Percentiles rank a stretch among this genome's conserved stretches.
phyloP scores from a whole-genome alignment of 1,140 invertebrate genomes.

The Rhyacophila brunnea region DNA sequence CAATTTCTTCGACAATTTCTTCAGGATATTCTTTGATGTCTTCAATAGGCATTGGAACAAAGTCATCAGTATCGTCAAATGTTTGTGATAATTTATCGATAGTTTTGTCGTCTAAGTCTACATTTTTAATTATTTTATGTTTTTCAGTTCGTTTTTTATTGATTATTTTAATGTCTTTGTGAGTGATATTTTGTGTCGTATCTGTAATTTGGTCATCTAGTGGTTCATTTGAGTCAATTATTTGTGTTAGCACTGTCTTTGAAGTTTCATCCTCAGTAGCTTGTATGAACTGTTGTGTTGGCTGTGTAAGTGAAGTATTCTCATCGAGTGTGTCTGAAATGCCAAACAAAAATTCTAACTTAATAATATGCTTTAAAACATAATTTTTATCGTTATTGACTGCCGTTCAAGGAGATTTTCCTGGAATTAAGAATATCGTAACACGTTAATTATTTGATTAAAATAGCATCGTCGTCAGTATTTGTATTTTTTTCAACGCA shows the following conservation, averaged over 20 bases:
- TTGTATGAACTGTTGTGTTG: background rate
- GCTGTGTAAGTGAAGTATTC: background rate
- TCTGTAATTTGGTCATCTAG: background rate
- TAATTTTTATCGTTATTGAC: conserved; percentile 47
- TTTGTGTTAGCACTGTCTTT: background rate
- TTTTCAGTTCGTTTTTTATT: background rate
- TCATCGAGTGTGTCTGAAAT: conserved; percentile 10
- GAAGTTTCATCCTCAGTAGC: background rate
- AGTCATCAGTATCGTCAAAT: background rate
- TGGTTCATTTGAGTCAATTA: background rate
- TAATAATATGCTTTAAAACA: conserved; percentile 36
- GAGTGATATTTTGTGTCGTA: background rate
- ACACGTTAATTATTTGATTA: too few species aligned
- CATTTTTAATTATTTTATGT: conserved; percentile 3
- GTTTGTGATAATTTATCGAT: too few species aligned
- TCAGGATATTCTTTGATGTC: too few species aligned
- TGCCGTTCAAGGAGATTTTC: conserved; percentile 49
- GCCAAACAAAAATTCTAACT: conserved; percentile 37
- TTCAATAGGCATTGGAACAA: conserved; percentile 19
- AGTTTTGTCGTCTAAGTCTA: background rate
- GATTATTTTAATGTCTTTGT: background rate
- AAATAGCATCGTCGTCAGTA: too few species aligned
- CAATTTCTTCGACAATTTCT: too few species aligned
- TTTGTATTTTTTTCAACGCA: too few species aligned
- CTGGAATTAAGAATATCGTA: too few species aligned